Evolutionary conservation across 2,888 invertebrate species (phyloP).

Genomic region (Nowickia ferox): DNA sequence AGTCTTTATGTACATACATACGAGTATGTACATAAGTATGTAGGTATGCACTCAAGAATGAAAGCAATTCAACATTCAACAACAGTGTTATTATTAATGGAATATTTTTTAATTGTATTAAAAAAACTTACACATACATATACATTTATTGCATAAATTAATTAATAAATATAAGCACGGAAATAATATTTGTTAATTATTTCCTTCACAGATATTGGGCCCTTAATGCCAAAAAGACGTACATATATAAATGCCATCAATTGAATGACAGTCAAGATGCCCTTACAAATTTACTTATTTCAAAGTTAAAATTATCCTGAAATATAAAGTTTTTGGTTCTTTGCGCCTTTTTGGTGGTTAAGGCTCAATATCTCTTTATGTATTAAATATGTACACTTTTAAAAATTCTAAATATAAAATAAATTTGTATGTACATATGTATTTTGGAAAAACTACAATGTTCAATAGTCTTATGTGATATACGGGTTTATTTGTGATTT

Average conservation of each 20-base stretch:
- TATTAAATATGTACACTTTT: slow-evolving; percentile 23
- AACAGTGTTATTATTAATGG: slow-evolving; percentile 7
- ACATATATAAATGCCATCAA: too few species aligned
- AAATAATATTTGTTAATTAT: slow-evolving; percentile 7
- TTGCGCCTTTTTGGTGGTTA: too few species aligned
- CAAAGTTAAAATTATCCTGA: too few species aligned
- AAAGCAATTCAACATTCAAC: slow-evolving; percentile 5
- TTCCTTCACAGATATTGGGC: not conserved
- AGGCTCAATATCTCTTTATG: not conserved
- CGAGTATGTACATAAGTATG: too few species aligned
- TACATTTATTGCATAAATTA: slow-evolving; percentile 11
- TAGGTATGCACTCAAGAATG: not conserved
- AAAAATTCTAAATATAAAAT: not conserved
- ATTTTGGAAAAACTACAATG: too few species aligned
- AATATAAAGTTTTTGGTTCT: too few species aligned
- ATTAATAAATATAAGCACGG: slow-evolving; percentile 26
- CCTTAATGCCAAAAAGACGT: not conserved
- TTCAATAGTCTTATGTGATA: not conserved
- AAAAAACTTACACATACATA: not conserved
- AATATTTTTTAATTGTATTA: not conserved
- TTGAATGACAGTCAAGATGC: too few species aligned
- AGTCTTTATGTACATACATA: not conserved
- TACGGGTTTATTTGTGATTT: slow-evolving; percentile 15
- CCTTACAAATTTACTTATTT: too few species aligned
- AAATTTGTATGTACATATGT: too few species aligned